Conservation (phyloP, 2,888 invertebrate genomes). For the Phragmatobia fuliginosa region DNA sequence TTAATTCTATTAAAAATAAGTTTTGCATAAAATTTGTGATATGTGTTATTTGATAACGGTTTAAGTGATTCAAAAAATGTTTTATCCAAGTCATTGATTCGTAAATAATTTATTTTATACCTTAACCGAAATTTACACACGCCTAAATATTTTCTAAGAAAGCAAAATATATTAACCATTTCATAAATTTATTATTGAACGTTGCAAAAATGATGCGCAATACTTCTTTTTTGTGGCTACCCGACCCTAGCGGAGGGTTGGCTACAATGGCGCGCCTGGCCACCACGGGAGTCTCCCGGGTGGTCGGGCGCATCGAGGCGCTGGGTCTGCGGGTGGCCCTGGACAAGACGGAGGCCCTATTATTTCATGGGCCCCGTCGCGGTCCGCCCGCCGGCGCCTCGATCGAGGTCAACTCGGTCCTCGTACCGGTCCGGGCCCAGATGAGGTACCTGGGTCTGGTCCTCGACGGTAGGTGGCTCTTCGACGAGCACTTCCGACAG, state of each 20-base stretch:
- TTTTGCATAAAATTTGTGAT: neutral
- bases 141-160: neutral
- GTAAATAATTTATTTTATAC: neutral
- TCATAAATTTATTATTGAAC: conserved; percentile 14
- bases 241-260: conserved; percentile 62
- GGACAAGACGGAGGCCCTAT: no score
- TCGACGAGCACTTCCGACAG: no score
- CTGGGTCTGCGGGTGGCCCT: no score
- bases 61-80: neutral
- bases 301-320: no score
- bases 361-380: no score
- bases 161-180: neutral
- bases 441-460: no score
- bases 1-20: neutral
- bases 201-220: conserved; percentile 42
- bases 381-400: no score
- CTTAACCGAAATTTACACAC: neutral
- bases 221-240: conserved; percentile 36
- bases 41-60: neutral
- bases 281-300: no score
- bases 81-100: neutral
- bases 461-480: no score
- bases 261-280: conserved; percentile 73
- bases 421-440: no score
- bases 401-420: no score